Conservation (phyloP, 2,113 vertebrate genomes). For the Menura novaehollandiae region DNA sequence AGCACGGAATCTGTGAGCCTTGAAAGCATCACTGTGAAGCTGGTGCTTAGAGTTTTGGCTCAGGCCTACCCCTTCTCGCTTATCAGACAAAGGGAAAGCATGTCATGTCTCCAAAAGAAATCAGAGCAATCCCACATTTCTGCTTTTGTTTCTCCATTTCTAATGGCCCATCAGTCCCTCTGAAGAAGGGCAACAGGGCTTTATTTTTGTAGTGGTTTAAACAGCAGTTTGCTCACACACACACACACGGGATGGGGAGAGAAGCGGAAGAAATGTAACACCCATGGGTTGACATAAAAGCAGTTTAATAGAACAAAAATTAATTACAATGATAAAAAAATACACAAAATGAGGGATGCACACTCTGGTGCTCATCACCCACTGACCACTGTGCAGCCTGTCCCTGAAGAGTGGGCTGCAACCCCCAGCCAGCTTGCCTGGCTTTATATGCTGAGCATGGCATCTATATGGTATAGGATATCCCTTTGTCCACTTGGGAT, state of each 20-base stretch:
- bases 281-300: background rate
- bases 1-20: background rate
- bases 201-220: background rate
- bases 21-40: background rate
- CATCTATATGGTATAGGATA: background rate
- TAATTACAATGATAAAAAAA: background rate
- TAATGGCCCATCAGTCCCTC: background rate
- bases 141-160: background rate
- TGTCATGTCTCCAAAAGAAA: background rate
- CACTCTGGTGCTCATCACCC: background rate
- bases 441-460: background rate
- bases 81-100: background rate
- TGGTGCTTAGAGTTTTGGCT: background rate
- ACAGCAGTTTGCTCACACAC: rapidly evolving
- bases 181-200: background rate
- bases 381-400: rapidly evolving
- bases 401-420: background rate
- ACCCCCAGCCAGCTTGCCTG: background rate
- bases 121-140: background rate
- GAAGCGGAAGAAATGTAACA: background rate
- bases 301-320: background rate
- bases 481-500: background rate
- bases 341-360: background rate
- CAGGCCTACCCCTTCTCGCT: background rate
- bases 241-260: background rate